Base-by-base conservation (phyloP, 1,140 invertebrate genomes). In the Nasonia giraulti region DNA sequence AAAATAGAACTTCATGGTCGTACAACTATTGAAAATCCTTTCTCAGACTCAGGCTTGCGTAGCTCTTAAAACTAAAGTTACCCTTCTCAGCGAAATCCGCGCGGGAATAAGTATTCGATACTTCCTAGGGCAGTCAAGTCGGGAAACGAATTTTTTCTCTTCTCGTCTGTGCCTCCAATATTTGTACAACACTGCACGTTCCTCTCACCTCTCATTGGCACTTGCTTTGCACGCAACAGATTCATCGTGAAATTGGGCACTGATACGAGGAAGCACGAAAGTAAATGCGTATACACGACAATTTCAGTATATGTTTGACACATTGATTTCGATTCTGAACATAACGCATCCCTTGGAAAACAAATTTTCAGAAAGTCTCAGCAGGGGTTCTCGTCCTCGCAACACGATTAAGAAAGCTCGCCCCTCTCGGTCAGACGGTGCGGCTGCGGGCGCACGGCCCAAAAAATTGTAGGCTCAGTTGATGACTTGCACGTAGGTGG, bases 401-500 rank as follows among this genome's bases (percentile, higher is more conserved):
- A 40, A 62, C 5, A 62, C 14, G 14, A 62, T 14, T 7, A n/a
- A 20, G 3, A 71, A 71, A 71, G 31, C 69, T 71, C 69, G 23
- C 69, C 12, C 7, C 1, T 31, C 12, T 55, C 17, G 11, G 55
- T n/a, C 55, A 62, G 20, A n/a, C 55, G 6, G 17, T 62, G 17
- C 14, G 3, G 7, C 27, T 27, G 27, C 27, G 27, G 27, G 27
- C 27, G 1, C 27, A 27, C 27, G 27, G 27, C 27, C 27, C 2
- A 27, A 27, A 1, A 27, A 27, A 27, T 27, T 2, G 27, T 27
- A 27, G 27, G 27, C 27, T 80, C 81, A 93, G 82, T 90, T 89
- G 85, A 93, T 91, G 62, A 92, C 87, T 94, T 98, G 96, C 3
- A 98, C 98, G 89, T 98, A 99, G 6, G 97, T 98, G 2, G 97